phyloP scores from a whole-genome alignment of 37 sponge, comb jelly and placozoan species.

The Corticium candelabrum region DNA sequence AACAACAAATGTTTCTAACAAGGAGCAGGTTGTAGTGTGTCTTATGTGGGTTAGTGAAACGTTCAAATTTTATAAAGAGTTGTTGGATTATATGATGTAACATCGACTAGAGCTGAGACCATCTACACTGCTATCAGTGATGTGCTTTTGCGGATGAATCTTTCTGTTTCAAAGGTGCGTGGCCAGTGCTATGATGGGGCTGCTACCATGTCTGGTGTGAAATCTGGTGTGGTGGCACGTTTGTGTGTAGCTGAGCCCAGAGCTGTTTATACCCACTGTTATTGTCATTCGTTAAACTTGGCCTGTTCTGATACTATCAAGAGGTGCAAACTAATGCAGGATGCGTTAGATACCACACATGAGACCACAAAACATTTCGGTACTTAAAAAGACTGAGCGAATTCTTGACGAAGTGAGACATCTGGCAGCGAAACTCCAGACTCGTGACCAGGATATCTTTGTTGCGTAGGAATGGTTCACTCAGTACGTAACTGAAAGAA shows the following conservation, averaged over 20 bases:
- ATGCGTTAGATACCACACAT: neutral
- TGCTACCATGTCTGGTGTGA: constrained; percentile 23
- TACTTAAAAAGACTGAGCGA: no score
- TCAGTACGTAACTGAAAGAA: no score
- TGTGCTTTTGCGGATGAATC: constrained; percentile 33
- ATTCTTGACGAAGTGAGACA: no score
- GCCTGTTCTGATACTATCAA: neutral
- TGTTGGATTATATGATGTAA: no score
- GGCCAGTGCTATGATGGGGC: constrained; percentile 52
- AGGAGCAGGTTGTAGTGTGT: constrained; percentile 49
- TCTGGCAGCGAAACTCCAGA: no score
- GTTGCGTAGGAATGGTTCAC: no score
- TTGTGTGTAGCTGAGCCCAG: constrained; percentile 22
- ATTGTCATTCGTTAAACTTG: constrained; percentile 34
- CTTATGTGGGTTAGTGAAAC: constrained; percentile 29
- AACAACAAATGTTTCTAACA: constrained; percentile 47
- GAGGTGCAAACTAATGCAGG: neutral
- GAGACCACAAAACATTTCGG: neutral
- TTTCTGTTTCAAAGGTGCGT: constrained; percentile 29
- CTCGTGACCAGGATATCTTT: no score
- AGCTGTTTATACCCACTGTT: constrained; percentile 42
- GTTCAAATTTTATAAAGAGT: constrained; percentile 25
- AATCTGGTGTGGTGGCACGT: constrained; percentile 25
- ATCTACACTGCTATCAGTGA: constrained; percentile 14
- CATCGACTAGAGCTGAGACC: no score